phyloP scores from a whole-genome alignment of 2,888 invertebrate genomes.

The Cacoxenus indagator region DNA sequence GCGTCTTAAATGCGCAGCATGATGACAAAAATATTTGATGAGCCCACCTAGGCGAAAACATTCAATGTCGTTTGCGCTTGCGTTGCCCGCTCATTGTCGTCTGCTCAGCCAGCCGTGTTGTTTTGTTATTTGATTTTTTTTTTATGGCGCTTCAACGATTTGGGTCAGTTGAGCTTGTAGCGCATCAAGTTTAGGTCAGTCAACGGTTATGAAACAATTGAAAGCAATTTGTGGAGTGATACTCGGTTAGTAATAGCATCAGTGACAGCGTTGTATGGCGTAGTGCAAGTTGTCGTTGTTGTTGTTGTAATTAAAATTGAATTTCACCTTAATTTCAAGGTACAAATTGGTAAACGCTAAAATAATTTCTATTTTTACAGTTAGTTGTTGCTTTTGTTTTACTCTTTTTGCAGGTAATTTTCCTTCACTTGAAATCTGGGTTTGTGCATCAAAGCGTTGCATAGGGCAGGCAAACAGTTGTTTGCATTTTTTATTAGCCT shows the following conservation, averaged over 20 bases:
- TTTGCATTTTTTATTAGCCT: background rate
- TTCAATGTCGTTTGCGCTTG: background rate
- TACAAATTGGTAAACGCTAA: too few species aligned
- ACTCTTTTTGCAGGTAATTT: too few species aligned
- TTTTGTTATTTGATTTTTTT: background rate
- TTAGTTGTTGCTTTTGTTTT: too few species aligned
- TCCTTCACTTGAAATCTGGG: too few species aligned
- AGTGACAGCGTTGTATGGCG: slow-evolving; percentile 7
- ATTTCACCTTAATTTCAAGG: background rate
- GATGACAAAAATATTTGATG: slow-evolving; percentile 45
- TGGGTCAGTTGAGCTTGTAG: slow-evolving; percentile 37
- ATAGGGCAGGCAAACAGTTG: background rate
- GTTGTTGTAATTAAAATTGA: background rate
- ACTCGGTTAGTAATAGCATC: background rate
- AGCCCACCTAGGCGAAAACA: slow-evolving; percentile 9
- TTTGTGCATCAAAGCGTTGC: background rate
- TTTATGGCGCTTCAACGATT: slow-evolving; percentile 26
- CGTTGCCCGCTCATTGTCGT: background rate
- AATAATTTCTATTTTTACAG: too few species aligned
- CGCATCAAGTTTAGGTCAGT: slow-evolving; percentile 18
- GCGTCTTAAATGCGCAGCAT: slow-evolving; percentile 34
- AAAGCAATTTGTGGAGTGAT: slow-evolving; percentile 49
- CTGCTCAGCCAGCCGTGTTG: background rate
- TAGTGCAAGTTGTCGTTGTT: slow-evolving; percentile 7
- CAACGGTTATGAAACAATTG: slow-evolving; percentile 58